phyloP scores from a whole-genome alignment of 1,140 invertebrate species.

The Microplitis mediator region DNA sequence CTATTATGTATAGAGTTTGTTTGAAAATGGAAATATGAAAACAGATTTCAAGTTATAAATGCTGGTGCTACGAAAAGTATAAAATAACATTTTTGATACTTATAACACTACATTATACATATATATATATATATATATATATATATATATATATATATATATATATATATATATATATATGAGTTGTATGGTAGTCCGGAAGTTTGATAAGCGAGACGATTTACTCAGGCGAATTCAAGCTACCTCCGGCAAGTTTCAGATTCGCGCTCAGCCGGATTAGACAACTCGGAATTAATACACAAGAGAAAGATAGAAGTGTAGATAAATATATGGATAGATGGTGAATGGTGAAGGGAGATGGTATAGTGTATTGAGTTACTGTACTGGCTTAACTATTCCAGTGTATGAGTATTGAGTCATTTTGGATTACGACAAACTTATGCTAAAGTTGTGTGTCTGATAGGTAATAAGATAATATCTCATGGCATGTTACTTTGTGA shows the following conservation, averaged over 20 bases:
- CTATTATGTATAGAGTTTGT: too few relatives aligned
- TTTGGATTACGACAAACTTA: slow-evolving; percentile 17
- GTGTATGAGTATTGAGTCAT: not conserved
- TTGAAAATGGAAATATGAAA: too few relatives aligned
- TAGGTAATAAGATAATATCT: not conserved
- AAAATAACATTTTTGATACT: too few relatives aligned
- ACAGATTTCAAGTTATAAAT: too few relatives aligned
- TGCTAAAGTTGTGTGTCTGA: not conserved
- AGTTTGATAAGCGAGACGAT: slow-evolving; percentile 49
- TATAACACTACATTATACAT: not conserved
- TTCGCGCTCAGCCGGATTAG: slow-evolving; percentile 30
- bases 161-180: not conserved
- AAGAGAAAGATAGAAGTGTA: not conserved
- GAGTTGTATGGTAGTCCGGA: slow-evolving; percentile 17
- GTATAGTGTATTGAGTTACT: slow-evolving; percentile 4
- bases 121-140: not conserved
- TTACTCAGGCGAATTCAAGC: slow-evolving; percentile 33
- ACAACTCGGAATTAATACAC: slow-evolving; percentile 31
- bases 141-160: not conserved
- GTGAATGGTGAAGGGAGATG: not conserved
- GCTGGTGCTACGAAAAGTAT: too few relatives aligned
- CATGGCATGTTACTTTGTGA: not conserved
- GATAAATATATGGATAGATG: too few relatives aligned
- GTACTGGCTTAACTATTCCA: not conserved
- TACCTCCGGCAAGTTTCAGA: slow-evolving; percentile 27